These are phyloP conservation scores for Myanophis thanlyinensis DNA, from an alignment of 2,113 vertebrate species.

Conservation along the genomic window DNA sequence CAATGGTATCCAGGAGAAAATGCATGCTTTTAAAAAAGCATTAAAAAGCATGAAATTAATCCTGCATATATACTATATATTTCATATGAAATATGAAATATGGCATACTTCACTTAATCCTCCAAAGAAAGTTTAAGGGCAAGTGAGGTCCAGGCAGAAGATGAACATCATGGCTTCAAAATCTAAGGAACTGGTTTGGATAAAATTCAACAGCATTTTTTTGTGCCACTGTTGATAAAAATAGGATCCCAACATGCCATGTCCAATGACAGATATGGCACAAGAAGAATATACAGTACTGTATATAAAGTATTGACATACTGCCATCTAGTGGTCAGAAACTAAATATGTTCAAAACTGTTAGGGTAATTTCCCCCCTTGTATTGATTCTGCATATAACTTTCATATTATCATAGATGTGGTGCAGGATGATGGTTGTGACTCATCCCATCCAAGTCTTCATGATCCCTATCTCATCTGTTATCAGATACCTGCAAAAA, in stretches of 20 bases:
- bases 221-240: no score
- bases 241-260: no score
- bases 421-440: neutral
- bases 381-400: neutral
- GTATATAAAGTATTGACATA: neutral
- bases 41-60: no score
- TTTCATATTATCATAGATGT: neutral
- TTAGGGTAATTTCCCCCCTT: neutral
- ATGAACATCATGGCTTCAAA: no score
- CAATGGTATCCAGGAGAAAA: neutral
- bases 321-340: conserved; percentile 3
- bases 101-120: no score
- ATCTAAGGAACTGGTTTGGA: no score
- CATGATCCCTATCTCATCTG: neutral
- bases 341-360: neutral
- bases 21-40: neutral
- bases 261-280: no score
- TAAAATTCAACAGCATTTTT: no score
- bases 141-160: no score
- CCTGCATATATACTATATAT: neutral
- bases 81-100: no score
- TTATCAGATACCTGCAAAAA: neutral
- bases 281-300: no score
- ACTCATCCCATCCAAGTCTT: neutral
- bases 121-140: no score